Conservation (phyloP, 2,888 invertebrate genomes). For the Eristalis pertinax region DNA sequence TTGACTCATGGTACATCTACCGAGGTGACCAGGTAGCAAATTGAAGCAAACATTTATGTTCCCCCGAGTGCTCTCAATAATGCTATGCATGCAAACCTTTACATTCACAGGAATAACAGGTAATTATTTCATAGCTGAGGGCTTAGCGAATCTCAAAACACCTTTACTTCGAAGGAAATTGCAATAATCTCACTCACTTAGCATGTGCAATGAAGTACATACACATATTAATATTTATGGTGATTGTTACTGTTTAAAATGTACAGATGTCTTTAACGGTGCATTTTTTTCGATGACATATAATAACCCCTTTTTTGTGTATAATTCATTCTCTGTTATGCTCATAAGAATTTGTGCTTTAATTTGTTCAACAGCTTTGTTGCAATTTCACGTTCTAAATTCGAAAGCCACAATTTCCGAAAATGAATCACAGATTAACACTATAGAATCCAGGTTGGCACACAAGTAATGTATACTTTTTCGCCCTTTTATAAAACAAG, state of each 20-base stretch:
- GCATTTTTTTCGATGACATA: not conserved
- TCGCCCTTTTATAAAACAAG: slow-evolving; percentile 18
- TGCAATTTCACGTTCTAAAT: not conserved
- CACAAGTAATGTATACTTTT: slow-evolving; percentile 25
- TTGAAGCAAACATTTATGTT: slow-evolving; percentile 40
- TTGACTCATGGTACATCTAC: slow-evolving; percentile 10
- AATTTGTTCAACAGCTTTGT: too few species aligned
- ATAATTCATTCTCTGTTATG: not conserved
- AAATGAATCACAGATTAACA: slow-evolving; percentile 38
- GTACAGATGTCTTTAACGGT: not conserved
- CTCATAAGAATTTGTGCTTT: too few species aligned
- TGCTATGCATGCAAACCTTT: slow-evolving; percentile 39
- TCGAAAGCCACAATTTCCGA: slow-evolving; percentile 68
- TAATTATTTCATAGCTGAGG: slow-evolving; percentile 69
- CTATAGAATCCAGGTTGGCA: slow-evolving; percentile 47
- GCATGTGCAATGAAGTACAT: not conserved
- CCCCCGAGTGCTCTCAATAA: slow-evolving; percentile 56
- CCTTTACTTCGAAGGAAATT: slow-evolving; percentile 54
- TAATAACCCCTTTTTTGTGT: not conserved
- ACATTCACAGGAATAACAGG: slow-evolving; percentile 56
- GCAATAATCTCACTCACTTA: slow-evolving; percentile 51
- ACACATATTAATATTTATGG: not conserved
- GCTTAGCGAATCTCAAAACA: slow-evolving; percentile 47
- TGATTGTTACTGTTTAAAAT: not conserved
- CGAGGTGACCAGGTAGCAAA: slow-evolving; percentile 64